phyloP scores from a whole-genome alignment of 2,113 vertebrate species.

The Tachysurus vachellii region DNA sequence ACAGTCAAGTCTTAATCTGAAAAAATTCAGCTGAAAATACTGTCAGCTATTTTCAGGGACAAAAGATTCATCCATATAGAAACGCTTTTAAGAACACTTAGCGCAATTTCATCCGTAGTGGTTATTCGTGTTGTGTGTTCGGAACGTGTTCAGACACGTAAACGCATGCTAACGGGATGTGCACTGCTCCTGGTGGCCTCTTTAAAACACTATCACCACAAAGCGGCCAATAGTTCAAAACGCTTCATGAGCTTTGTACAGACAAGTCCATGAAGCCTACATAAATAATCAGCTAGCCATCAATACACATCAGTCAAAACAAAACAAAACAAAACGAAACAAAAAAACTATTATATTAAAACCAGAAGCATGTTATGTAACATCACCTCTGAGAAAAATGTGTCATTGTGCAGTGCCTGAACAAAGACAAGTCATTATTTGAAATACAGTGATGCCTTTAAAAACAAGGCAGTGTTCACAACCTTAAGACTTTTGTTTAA shows the following conservation, averaged over 20 bases:
- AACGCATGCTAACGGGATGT: constrained; percentile 45
- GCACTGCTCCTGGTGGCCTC: constrained; percentile 7
- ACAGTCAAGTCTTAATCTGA: constrained; percentile 38
- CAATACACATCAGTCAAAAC: constrained; percentile 7
- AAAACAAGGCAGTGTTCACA: constrained; percentile 58
- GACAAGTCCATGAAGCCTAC: constrained; percentile 22
- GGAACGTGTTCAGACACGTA: constrained; percentile 33
- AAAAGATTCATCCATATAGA: not conserved
- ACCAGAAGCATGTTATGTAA: constrained; percentile 19
- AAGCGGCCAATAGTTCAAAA: constrained; percentile 15
- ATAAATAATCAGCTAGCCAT: constrained; percentile 18
- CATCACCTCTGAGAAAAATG: constrained; percentile 41
- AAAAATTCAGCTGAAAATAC: constrained; percentile 37
- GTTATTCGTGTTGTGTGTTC: constrained; percentile 36
- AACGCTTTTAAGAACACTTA: not conserved
- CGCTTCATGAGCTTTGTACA: not conserved
- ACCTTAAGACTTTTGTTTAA: constrained; percentile 39
- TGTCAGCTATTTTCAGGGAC: constrained; percentile 34
- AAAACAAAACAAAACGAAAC: not conserved
- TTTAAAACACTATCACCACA: constrained; percentile 34
- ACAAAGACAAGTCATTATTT: constrained; percentile 35
- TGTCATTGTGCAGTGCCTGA: constrained; percentile 44
- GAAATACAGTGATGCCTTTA: constrained; percentile 51
- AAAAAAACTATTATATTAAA: constrained; percentile 7
- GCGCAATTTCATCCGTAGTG: not conserved